These are phyloP conservation scores for Aethina tumida DNA, from an alignment of 1,140 invertebrate species.

Conservation along the genomic window DNA sequence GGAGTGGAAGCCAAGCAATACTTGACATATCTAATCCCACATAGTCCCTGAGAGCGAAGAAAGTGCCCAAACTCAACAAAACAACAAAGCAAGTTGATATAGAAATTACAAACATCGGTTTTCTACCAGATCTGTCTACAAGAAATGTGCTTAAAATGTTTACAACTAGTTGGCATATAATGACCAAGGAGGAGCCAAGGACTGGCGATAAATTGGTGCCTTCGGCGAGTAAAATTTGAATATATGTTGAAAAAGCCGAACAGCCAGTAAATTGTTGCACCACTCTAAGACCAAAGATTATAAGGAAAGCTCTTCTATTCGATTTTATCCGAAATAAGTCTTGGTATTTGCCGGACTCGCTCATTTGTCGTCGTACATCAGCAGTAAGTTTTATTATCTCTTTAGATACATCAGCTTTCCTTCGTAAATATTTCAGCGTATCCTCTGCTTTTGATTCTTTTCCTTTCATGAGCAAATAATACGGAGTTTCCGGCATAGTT, in stretches of 20 bases:
- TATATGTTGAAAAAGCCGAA: conserved; percentile 51
- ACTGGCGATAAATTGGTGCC: conserved; percentile 34
- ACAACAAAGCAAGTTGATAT: conserved; percentile 11
- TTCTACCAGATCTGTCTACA: conserved; percentile 21
- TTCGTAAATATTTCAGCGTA: conserved; percentile 66
- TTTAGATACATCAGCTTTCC: conserved; percentile 61
- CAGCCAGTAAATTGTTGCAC: conserved; percentile 53
- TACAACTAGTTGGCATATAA: conserved; percentile 51
- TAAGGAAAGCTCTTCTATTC: conserved; percentile 38
- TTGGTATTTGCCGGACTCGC: conserved; percentile 28
- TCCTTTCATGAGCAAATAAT: conserved; percentile 70
- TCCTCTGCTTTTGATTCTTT: conserved; percentile 58
- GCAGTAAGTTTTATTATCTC: conserved; percentile 64
- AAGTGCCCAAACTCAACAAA: conserved; percentile 16
- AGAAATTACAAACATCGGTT: conserved; percentile 19
- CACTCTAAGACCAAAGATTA: conserved; percentile 41
- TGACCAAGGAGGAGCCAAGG: conserved; percentile 40
- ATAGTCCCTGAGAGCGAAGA: conserved; percentile 20
- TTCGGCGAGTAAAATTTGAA: conserved; percentile 42
- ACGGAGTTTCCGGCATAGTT: conserved; percentile 80
- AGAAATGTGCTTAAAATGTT: conserved; percentile 45
- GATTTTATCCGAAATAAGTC: conserved; percentile 37
- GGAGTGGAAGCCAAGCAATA: conserved; percentile 25
- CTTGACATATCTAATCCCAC: conserved; percentile 9
- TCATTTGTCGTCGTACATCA: conserved; percentile 25